phyloP scores from a whole-genome alignment of 2,797 vertebrate species.

The Enteromius treurensis region DNA sequence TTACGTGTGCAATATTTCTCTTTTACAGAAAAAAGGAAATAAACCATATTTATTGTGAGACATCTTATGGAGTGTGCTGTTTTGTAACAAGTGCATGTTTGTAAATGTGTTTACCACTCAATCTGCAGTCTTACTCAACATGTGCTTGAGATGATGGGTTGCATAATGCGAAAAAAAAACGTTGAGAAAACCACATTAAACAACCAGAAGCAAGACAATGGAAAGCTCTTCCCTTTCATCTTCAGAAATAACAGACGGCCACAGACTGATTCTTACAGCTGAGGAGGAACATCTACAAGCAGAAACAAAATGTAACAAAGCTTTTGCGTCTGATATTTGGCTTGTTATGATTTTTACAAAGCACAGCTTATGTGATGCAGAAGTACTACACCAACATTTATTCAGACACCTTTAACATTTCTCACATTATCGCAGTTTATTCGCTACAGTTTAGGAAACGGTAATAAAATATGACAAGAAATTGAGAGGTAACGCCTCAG shows the following conservation, averaged over 20 bases:
- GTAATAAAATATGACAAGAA: too few relatives aligned
- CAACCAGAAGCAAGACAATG: neutral
- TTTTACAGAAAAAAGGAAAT: slow-evolving; percentile 8
- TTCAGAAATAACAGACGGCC: neutral
- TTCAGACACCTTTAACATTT: too few relatives aligned
- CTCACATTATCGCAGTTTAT: too few relatives aligned
- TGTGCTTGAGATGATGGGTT: neutral
- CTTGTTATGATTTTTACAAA: neutral
- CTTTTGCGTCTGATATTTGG: neutral
- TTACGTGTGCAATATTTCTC: slow-evolving; percentile 1
- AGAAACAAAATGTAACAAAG: neutral
- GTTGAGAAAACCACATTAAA: slow-evolving; percentile 35
- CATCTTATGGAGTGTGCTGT: neutral
- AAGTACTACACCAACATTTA: neutral
- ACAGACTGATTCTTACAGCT: neutral
- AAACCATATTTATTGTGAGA: neutral
- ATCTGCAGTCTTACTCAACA: slow-evolving; percentile 5
- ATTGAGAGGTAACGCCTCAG: too few relatives aligned
- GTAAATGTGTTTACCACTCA: neutral
- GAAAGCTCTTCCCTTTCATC: neutral
- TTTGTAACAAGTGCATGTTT: neutral
- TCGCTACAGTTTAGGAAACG: too few relatives aligned
- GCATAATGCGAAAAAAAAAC: slow-evolving; percentile 4
- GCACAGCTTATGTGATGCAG: neutral
- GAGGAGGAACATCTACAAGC: neutral